Conservation (phyloP, 2,113 vertebrate species). For the Antigone vipio region DNA sequence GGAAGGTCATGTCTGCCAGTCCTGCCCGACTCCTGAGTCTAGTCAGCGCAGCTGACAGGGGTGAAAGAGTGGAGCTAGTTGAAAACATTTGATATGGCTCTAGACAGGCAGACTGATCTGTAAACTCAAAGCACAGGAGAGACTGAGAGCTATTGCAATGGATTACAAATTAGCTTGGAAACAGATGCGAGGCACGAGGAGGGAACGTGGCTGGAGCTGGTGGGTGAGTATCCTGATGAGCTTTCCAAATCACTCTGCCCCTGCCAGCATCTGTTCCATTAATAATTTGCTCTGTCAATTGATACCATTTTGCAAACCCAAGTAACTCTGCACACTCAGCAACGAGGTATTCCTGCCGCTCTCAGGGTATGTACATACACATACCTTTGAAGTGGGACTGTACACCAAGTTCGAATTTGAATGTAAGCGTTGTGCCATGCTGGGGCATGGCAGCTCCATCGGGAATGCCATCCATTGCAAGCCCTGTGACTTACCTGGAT, state of each 20-base stretch:
- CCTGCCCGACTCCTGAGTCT: not conserved
- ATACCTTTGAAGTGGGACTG: not conserved
- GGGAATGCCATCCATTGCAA: rapidly evolving
- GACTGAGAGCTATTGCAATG: not conserved
- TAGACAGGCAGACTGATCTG: conserved; percentile 25
- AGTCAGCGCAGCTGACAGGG: not conserved
- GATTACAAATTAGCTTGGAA: conserved; percentile 34
- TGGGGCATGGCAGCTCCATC: not conserved
- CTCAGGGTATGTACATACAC: not conserved
- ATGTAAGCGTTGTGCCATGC: rapidly evolving
- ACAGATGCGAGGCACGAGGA: not conserved
- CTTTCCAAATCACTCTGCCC: not conserved
- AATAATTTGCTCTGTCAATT: not conserved
- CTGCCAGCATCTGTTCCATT: not conserved
- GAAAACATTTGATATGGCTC: conserved; percentile 1
- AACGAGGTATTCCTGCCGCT: not conserved
- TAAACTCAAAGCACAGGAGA: not conserved
- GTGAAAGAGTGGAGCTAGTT: not conserved
- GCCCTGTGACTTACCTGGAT: not conserved
- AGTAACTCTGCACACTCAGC: not conserved
- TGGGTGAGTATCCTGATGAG: not conserved
- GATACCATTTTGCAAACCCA: not conserved
- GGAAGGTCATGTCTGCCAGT: not conserved
- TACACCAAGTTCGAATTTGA: not conserved
- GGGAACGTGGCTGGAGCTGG: not conserved